Base-by-base conservation (phyloP, 2,888 invertebrate genomes). In the Myopa tessellatipennis region DNA sequence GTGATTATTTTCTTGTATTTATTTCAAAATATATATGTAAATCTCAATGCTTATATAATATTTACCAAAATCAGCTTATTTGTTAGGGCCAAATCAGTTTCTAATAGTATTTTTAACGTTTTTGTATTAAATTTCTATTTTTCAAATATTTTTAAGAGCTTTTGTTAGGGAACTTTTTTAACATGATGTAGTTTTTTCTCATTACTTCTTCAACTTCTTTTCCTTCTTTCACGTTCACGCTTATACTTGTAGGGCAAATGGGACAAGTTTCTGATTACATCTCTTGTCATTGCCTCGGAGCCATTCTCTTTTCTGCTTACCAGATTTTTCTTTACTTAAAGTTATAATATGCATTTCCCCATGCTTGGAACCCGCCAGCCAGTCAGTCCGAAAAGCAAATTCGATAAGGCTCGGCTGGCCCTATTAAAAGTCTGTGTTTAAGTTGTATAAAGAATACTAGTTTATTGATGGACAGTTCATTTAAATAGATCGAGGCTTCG, bases 201-300 rank as follows among this genome's bases (percentile, higher is more conserved):
- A 63, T 45, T 26, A 73, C 50, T 45, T 38, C 63, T 7, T 18
- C 58, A n/a, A 38, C 73, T 60, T n/a, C 26, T 50, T 63, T 50
- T 50, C 26, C 36, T 63, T 36, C 63, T 73, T 65, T 74, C 74
- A 65, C 52, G 63, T 74, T 74, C 26, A 50, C 74, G 38, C 55
- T 63, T 74, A 40, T 52, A 65, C 63, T 74, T 74, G 65, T 74
- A 73, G 73, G 73, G 73, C 73, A 73, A 73, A 73, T 73, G 74
- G 74, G 65, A 65, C 74, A 74, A 65, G 74, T 74, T 63, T 50
- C 52, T 74, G 45, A n/a, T 72, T 18, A 38, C n/a, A 58, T 26
- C 12, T 63, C 50, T 58, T 38, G 61, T 4, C 10, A 18, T 34
- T 65, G 61, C 63, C 73, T 34, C 50, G 40, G 7, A 52, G 65